Conservation (phyloP, 2,113 vertebrate species). For the Saiga tatarica region DNA sequence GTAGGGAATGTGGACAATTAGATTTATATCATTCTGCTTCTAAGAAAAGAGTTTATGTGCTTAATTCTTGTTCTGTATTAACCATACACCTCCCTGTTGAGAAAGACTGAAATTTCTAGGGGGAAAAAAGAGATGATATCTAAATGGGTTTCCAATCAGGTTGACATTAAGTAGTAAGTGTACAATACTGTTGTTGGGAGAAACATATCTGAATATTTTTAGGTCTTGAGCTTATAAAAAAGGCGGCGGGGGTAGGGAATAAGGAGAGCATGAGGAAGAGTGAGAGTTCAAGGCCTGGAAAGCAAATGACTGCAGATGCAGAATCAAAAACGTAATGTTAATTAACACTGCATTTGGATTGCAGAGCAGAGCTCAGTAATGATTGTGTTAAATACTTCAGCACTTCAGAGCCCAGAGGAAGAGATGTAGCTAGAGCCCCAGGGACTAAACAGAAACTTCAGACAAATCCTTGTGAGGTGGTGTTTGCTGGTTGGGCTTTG, state of each 20-base stretch:
- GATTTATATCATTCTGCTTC: background rate
- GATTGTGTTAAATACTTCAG: background rate
- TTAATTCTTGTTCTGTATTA: slow-evolving; percentile 26
- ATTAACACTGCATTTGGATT: background rate
- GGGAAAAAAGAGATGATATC: background rate
- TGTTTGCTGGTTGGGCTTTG: background rate
- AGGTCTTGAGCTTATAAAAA: background rate
- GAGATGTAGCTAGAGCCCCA: background rate
- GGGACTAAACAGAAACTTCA: background rate
- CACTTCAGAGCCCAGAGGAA: background rate
- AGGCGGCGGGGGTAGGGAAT: background rate
- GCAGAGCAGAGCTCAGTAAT: background rate
- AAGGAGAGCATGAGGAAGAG: background rate
- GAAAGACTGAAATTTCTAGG: background rate
- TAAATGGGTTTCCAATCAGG: background rate
- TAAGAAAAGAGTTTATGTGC: background rate
- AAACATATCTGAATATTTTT: background rate
- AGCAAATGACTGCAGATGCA: background rate
- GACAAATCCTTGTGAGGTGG: background rate
- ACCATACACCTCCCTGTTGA: background rate
- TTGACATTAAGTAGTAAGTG: background rate
- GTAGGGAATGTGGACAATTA: background rate
- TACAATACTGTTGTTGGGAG: background rate
- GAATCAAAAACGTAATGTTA: background rate
- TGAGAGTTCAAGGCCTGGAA: background rate